These are phyloP conservation scores for Drosophila sulfurigaster DNA, from an alignment of 1,140 invertebrate genomes.

Conservation along the genomic window DNA sequence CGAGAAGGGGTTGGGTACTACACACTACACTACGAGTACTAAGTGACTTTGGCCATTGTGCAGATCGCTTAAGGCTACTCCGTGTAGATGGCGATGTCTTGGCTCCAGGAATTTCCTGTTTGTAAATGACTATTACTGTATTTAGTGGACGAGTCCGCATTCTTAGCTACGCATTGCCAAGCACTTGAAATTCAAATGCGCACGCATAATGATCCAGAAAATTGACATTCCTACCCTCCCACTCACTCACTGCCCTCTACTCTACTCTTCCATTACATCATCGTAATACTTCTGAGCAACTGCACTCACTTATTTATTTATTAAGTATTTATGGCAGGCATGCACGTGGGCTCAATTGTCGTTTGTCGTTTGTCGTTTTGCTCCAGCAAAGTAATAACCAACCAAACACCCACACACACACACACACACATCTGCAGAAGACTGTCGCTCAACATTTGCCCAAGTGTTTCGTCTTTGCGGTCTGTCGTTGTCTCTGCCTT, in stretches of 20 bases:
- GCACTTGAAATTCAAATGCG: constrained; percentile 36
- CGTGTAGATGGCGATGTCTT: too few relatives aligned
- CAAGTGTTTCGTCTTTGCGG: too few relatives aligned
- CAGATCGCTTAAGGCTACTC: not conserved
- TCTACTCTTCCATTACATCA: too few relatives aligned
- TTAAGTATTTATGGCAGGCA: constrained; percentile 48
- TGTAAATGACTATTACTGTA: too few relatives aligned
- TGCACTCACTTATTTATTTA: constrained; percentile 44
- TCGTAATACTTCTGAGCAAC: not conserved
- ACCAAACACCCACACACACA: too few relatives aligned
- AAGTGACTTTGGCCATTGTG: not conserved
- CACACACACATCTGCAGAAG: too few relatives aligned
- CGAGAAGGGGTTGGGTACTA: not conserved
- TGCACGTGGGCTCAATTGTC: not conserved
- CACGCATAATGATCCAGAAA: constrained; percentile 19
- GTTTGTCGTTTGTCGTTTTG: too few relatives aligned
- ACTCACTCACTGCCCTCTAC: not conserved
- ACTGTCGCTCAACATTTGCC: too few relatives aligned
- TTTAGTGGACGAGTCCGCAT: too few relatives aligned
- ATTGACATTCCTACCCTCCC: not conserved
- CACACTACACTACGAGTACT: not conserved
- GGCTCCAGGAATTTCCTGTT: not conserved
- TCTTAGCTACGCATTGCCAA: constrained; percentile 9
- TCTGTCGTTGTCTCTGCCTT: too few relatives aligned
- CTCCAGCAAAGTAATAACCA: too few relatives aligned